Evolutionary conservation across 2,888 invertebrate genomes (phyloP), one percentile per base, ranked within the genome.

Genomic region (Drosophila aldrichi): DNA sequence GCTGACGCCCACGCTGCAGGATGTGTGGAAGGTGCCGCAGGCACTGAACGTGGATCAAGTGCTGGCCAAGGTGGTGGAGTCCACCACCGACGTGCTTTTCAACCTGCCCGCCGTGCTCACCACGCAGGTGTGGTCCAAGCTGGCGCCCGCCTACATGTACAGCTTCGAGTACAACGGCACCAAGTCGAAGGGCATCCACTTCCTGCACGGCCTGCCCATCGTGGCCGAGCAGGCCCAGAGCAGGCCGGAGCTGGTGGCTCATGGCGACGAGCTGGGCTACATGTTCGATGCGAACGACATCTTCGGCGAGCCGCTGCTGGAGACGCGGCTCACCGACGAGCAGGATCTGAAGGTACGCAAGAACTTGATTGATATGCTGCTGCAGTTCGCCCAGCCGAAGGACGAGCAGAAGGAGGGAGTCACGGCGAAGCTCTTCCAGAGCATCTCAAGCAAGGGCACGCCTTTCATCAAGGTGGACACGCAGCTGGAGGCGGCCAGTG

Each of bases 61-160:
- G 41, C 61, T 93, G 7, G 71, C 84, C 3, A 93, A 93, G 77
- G 92, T 93, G 6, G 87, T 91, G 2, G 92, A 93, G 57, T 83
- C 91, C 14, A 93, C 93, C 94, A 96, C 95, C 29, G 96, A 97
- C 89, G 96, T 96, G 0, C 91, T 97, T 20, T 97, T 96, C 89
- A 96, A 96, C 89, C 94, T 96, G 58, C 97, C 97, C 2, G 96
- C 96, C 1, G 96, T 95, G 89, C 92, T 96, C 55, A 96, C 95
- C 7, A 95, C 95, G 0, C 94, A 95, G 73, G 93, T 95, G n/a
- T 97, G 97, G 97, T 95, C 95, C 69, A 92, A 93, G 52, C 93
- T 94, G 1, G 94, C 95, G 0, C 94, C 95, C 0, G 94, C 96
- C 0, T 96, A 94, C 89, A 93, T 97, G 59, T 97, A 96, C 91